Percentiles rank a stretch among this genome's conserved stretches.
phyloP scores from a whole-genome alignment of 2,113 vertebrate species.

The Gila orcuttii region DNA sequence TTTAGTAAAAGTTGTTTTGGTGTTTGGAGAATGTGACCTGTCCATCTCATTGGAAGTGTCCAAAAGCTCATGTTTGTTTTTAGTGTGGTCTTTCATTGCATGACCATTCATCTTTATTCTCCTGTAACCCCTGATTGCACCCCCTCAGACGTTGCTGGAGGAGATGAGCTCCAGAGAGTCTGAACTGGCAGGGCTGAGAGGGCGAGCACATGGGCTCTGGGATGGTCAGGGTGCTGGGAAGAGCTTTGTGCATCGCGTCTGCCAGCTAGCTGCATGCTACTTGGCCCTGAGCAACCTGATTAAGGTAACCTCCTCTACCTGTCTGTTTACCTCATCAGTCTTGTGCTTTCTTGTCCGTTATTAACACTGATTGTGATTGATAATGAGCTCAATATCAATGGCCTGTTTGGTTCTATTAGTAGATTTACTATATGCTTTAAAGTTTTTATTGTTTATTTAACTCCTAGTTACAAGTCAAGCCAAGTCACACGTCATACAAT shows the following conservation, averaged over 20 bases:
- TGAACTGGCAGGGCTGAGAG: slow-evolving; percentile 90
- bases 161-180: slow-evolving; percentile 89
- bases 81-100: slow-evolving; percentile 21
- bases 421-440: background rate
- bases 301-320: slow-evolving; percentile 84
- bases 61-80: background rate
- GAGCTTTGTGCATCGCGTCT: slow-evolving; percentile 95
- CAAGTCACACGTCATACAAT: too few relatives aligned
- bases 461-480: background rate
- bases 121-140: slow-evolving; percentile 68
- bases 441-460: background rate
- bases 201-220: slow-evolving; percentile 93
- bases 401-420: background rate
- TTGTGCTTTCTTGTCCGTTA: background rate
- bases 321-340: slow-evolving; percentile 46
- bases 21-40: background rate
- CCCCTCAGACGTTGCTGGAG: slow-evolving; percentile 91
- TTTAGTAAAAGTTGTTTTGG: background rate
- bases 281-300: slow-evolving; percentile 95
- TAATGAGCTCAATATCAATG: background rate
- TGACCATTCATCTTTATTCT: slow-evolving; percentile 40
- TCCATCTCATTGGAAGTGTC: background rate
- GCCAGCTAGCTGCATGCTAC: slow-evolving; percentile 93
- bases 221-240: slow-evolving; percentile 94
- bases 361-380: background rate